Evolutionary conservation across 2,797 vertebrate species (phyloP).

Genomic region (Hylomyscus alleni): DNA sequence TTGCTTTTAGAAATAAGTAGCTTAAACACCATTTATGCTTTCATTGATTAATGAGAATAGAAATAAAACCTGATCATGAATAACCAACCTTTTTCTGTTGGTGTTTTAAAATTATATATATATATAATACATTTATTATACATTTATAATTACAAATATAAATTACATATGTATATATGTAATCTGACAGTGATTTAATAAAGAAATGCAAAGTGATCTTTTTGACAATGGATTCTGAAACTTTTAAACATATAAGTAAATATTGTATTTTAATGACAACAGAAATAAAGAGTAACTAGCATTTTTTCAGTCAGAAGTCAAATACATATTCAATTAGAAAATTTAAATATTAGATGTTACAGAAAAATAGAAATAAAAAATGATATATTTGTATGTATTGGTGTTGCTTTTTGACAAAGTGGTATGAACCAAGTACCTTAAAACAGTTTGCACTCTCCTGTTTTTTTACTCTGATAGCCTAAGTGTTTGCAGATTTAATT

Average conservation of each 20-base stretch:
- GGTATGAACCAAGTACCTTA: not conserved
- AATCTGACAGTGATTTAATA: conserved; percentile 19
- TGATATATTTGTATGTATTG: not conserved
- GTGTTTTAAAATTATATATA: not conserved
- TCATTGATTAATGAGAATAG: conserved; percentile 20
- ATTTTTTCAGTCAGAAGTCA: conserved; percentile 28
- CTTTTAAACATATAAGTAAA: conserved; percentile 46
- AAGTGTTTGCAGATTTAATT: not conserved
- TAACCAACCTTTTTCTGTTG: not conserved
- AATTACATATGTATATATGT: not conserved
- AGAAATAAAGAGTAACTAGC: conserved; percentile 36
- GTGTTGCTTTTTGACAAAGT: not conserved
- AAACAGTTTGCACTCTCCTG: not conserved
- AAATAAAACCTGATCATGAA: conserved; percentile 17
- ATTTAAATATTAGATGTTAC: conserved; percentile 23
- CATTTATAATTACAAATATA: too few species aligned
- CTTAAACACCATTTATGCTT: not conserved
- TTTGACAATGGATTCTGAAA: conserved; percentile 32
- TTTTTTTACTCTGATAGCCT: not conserved
- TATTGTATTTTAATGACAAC: conserved; percentile 53
- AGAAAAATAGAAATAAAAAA: not conserved
- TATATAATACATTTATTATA: too few species aligned
- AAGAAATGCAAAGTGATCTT: not conserved
- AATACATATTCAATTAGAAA: conserved; percentile 13
- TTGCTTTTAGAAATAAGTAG: not conserved